These are phyloP conservation scores for Setophaga coronata DNA, from an alignment of 2,113 vertebrate genomes.

Conservation along the genomic window DNA sequence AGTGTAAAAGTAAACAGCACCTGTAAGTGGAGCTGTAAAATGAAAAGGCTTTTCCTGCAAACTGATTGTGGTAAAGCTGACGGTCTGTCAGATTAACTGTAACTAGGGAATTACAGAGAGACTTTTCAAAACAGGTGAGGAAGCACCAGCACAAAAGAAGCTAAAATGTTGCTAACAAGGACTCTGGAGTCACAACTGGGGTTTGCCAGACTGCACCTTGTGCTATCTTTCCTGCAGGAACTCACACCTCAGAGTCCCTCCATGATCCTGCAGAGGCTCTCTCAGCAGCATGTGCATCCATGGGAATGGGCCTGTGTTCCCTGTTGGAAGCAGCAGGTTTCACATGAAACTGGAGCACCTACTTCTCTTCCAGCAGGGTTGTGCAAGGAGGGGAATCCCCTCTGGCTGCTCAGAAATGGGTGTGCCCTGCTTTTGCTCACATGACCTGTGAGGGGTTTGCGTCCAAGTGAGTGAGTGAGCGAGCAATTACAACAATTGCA, in stretches of 20 bases:
- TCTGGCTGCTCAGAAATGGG: not conserved
- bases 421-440: not conserved
- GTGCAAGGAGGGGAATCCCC: not conserved
- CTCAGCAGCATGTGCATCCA: fast-evolving
- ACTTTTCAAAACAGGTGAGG: not conserved
- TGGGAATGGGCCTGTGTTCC: not conserved
- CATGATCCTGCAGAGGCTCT: not conserved
- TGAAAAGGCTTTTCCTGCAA: not conserved
- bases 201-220: not conserved
- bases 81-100: not conserved
- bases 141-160: not conserved
- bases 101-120: not conserved
- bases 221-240: not conserved
- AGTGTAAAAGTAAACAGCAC: not conserved
- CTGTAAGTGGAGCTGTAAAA: not conserved
- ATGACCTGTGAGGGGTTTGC: not conserved
- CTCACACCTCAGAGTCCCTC: fast-evolving
- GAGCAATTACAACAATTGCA: not conserved
- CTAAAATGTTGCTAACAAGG: not conserved
- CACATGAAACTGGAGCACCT: not conserved
- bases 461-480: not conserved
- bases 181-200: not conserved
- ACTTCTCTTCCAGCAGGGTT: not conserved
- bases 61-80: not conserved
- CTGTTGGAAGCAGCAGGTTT: not conserved